Base-by-base conservation (phyloP, 2,113 vertebrate species). In the Clarias batrachus region DNA sequence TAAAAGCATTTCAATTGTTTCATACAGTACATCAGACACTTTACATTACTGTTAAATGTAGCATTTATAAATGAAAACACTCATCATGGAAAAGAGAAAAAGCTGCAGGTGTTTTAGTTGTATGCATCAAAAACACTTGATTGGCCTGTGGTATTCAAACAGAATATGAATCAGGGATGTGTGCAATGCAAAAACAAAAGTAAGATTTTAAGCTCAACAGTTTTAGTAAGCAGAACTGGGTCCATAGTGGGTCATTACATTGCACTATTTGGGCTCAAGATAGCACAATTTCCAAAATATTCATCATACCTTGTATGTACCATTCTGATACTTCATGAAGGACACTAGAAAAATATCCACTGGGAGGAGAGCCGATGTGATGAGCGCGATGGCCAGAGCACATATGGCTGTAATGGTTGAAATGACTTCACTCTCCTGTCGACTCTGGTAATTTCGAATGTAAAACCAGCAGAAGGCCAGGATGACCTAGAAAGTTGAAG, bases 301-400 rank as follows among this genome's bases (percentile, higher is more conserved):
- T 81, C 92, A 6, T 21, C 90, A 84, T 94, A 99, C 98, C 97
- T 99, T 99, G 93, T 98, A 99, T 83, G 97, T 98, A n/a, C 98
- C 98, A 90, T 98, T 98, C 88, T 93, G 95, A 89, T 97, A 95
- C 93, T 99, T 99, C 97, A 98, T 97, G 88, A 97, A 99, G 0
- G 98, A 99, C 91, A 99, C 98, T 73, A 99, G 94, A 90, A 99
- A 99, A 92, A 99, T 99, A 88, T 99, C 98, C 93, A 99, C 97
- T 3, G 98, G 98, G 33, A 99, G 93, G 7, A 99, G 96, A 0
- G 98, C 98, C 25, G 98, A 98, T 0, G 97, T 97, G 92, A 99
- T 97, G n/a, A 99, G 94, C 14, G 98, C 98, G 68, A 99, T 92
- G 1, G 98, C 97, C 88, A 99, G 91, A 0, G 98, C 97, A 91